Evolutionary conservation across 2,113 vertebrate genomes (phyloP).

Genomic region (Microcebus murinus): DNA sequence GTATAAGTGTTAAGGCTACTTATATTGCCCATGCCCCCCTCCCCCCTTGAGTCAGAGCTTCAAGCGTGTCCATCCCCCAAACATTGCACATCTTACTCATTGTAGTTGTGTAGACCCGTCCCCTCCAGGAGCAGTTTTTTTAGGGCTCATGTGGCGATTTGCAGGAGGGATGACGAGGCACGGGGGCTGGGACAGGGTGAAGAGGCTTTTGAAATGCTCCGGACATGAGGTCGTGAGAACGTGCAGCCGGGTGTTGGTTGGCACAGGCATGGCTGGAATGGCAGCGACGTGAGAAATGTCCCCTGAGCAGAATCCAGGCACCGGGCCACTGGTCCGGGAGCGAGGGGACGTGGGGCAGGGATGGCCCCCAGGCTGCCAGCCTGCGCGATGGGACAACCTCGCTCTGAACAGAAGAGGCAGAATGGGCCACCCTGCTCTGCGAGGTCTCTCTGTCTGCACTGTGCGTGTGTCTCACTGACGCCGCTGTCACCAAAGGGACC

Average conservation of each 20-base stretch:
- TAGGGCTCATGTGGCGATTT: not conserved
- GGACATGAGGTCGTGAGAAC: slow-evolving; percentile 54
- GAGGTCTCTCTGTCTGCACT: not conserved
- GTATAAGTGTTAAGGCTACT: too few species aligned
- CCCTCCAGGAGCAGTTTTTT: not conserved
- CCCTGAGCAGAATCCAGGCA: not conserved
- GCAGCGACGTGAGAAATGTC: not conserved
- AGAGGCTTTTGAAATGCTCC: slow-evolving; percentile 38
- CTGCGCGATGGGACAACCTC: not conserved
- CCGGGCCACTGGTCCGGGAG: not conserved
- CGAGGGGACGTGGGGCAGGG: not conserved
- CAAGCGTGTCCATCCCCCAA: too few species aligned
- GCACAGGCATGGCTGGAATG: slow-evolving; percentile 12
- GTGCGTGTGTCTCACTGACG: not conserved
- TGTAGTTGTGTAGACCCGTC: too few species aligned
- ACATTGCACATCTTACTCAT: too few species aligned
- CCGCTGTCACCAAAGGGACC: not conserved
- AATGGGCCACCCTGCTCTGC: not conserved
- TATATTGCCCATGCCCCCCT: too few species aligned
- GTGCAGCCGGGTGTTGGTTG: not conserved
- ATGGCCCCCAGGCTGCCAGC: not conserved
- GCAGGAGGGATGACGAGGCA: not conserved
- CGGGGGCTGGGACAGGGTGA: not conserved
- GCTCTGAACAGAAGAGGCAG: not conserved
- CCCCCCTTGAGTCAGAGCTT: too few species aligned